A percentile compares a stretch with the other conserved stretches of the same genome.
phyloP scores from a whole-genome alignment of 2,113 vertebrate species.

The Vulpes vulpes region DNA sequence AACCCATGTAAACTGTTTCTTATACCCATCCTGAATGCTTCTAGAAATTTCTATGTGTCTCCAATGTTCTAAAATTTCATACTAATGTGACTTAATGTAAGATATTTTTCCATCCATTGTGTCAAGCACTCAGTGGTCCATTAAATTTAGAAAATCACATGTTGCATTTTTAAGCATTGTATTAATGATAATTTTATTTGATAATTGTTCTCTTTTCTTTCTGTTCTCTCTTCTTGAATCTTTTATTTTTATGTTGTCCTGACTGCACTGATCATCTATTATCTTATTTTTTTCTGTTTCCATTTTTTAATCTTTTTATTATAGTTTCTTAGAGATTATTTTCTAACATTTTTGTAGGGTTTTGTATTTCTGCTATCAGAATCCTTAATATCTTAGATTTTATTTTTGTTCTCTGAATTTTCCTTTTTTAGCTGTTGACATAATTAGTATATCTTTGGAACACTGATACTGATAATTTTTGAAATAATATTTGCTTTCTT shows the following conservation, averaged over 20 bases:
- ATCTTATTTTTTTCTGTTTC: neutral
- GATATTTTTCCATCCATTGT: neutral
- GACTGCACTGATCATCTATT: neutral
- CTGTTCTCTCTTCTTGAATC: neutral
- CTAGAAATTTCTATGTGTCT: slow-evolving; percentile 4
- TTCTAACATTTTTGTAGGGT: neutral
- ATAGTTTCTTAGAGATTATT: neutral
- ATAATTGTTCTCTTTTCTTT: neutral
- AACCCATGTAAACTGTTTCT: neutral
- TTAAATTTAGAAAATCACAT: neutral
- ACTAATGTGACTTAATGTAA: neutral
- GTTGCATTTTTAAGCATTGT: neutral
- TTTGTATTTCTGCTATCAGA: neutral
- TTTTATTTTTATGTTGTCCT: neutral
- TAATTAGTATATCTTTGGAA: neutral
- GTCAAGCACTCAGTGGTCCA: neutral
- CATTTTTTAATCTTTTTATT: neutral
- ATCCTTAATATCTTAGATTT: neutral
- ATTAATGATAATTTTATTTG: neutral
- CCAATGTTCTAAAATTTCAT: neutral
- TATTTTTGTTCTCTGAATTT: slow-evolving; percentile 30
- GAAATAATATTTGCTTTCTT: neutral
- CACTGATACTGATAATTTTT: neutral
- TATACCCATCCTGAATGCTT: neutral
- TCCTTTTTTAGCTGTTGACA: neutral